phyloP scores from a whole-genome alignment of 2,888 invertebrate genomes.

The Diabrotica balteata region DNA sequence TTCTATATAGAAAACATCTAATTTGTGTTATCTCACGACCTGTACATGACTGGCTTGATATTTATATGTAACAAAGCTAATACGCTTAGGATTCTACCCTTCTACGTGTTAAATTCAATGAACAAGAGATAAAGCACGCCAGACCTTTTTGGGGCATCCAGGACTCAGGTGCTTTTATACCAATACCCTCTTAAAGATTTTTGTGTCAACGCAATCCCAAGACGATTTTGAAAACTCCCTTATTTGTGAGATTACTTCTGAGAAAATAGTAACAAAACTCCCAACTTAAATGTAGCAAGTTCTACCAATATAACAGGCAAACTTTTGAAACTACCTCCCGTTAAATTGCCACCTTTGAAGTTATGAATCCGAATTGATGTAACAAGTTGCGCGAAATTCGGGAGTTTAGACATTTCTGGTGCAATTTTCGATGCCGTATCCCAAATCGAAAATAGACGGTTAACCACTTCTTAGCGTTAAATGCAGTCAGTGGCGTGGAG shows the following conservation, averaged over 20 bases:
- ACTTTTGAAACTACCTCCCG: constrained; percentile 20
- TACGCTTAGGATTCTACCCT: no score
- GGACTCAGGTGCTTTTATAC: not conserved
- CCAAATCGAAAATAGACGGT: constrained; percentile 22
- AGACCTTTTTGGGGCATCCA: not conserved
- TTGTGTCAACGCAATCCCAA: constrained; percentile 3
- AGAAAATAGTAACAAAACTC: constrained; percentile 17
- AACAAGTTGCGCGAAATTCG: constrained; percentile 33
- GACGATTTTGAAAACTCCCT: constrained; percentile 10
- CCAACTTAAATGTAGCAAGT: constrained; percentile 13
- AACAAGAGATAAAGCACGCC: no score
- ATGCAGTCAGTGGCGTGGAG: constrained; percentile 17
- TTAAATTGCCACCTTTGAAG: constrained; percentile 28
- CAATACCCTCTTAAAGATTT: not conserved
- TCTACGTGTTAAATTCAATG: no score
- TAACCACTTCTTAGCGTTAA: constrained; percentile 22
- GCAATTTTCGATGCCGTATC: constrained; percentile 27
- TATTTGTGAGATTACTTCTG: constrained; percentile 14
- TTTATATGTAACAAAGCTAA: no score
- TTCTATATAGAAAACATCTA: no score
- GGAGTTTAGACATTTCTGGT: constrained; percentile 25
- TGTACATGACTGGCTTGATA: no score
- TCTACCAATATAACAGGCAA: constrained; percentile 12
- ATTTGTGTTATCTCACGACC: no score
- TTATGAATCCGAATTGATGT: constrained; percentile 27